Base-by-base conservation (phyloP, 1,140 invertebrate genomes). In the Lanistes nyassanus region DNA sequence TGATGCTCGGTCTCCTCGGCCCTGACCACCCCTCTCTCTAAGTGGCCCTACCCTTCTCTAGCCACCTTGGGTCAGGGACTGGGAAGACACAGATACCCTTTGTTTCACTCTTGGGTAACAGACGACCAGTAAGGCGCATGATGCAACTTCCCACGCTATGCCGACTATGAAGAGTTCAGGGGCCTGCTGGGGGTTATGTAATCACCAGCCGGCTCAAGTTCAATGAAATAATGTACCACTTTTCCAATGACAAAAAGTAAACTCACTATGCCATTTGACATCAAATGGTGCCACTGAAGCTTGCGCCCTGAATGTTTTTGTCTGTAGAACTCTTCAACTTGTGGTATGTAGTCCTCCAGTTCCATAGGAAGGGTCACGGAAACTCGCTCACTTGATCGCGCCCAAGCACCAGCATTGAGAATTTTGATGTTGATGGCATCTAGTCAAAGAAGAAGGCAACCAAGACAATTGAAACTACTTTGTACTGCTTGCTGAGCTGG, bases 261-360 rank as follows among this genome's bases (percentile, higher is more conserved):
- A 83, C 85, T 84, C 68, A 88, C 86, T 74, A 88, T 91, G 82
- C 98, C 98, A 91, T 99, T 99, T 64, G 97, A 98, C 97, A 99
- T 99, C 83, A 99, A 97, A 91, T 99, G 97, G 89, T 99, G 98
- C 98, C 98, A 99, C 90, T 98, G 97, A 56, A 99, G 91, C 90
- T 99, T 99, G 64, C 98, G 91, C n/a, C 98, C 98, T 85, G 94
- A 97, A 90, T 99, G 98, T 88, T 99, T 98, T 53, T 86, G 87
- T 78, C 88, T 86, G 83, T 92, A 92, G 79, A 92, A 92, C 64
- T 91, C 90, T 94, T 99, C 91, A 93, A 91, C 87, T 75, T 99
- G 97, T 11, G 97, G 97, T 85, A 99, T 98, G 88, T 97, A 98
- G 88, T 99, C 98, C 90, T 99, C 98, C 80, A 99, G 90, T 90